A percentile compares a stretch with the other conserved stretches of the same genome.
Conservation (phyloP, 2,888 invertebrate genomes). For the Pasiphila rectangulata region DNA sequence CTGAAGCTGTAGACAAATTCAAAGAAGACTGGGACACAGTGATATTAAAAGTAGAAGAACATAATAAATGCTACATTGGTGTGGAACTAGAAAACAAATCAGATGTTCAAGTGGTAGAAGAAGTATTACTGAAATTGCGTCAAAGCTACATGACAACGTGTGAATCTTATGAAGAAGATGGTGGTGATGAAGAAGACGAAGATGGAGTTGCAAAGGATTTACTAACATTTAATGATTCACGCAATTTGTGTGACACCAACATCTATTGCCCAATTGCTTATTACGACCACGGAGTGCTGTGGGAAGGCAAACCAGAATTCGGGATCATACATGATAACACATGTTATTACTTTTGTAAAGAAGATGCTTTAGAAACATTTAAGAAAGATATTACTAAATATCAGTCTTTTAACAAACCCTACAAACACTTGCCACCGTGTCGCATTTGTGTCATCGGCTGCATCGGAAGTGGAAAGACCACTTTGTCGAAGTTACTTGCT, state of each 20-base stretch:
- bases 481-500: slow-evolving; percentile 70
- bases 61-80: slow-evolving; percentile 57
- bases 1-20: slow-evolving; percentile 55
- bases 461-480: slow-evolving; percentile 77
- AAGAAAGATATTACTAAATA: slow-evolving; percentile 72
- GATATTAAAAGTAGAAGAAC: slow-evolving; percentile 65
- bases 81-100: slow-evolving; percentile 71
- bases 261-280: slow-evolving; percentile 83
- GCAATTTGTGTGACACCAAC: slow-evolving; percentile 79
- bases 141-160: slow-evolving; percentile 52
- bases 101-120: slow-evolving; percentile 60
- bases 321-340: slow-evolving; percentile 75
- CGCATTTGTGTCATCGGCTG: slow-evolving; percentile 82
- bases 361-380: slow-evolving; percentile 73
- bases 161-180: slow-evolving; percentile 47
- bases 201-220: slow-evolving; percentile 45
- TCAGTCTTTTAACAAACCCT: slow-evolving; percentile 66
- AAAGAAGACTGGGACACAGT: slow-evolving; percentile 64
- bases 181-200: slow-evolving; percentile 45
- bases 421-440: slow-evolving; percentile 66
- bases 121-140: slow-evolving; percentile 58
- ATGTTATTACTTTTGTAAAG: slow-evolving; percentile 76
- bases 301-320: slow-evolving; percentile 82
- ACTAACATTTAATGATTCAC: slow-evolving; percentile 49
- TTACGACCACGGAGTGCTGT: slow-evolving; percentile 73